Evolutionary conservation across 2,113 vertebrate genomes (phyloP).

Genomic region (Mionectes macconnelli): DNA sequence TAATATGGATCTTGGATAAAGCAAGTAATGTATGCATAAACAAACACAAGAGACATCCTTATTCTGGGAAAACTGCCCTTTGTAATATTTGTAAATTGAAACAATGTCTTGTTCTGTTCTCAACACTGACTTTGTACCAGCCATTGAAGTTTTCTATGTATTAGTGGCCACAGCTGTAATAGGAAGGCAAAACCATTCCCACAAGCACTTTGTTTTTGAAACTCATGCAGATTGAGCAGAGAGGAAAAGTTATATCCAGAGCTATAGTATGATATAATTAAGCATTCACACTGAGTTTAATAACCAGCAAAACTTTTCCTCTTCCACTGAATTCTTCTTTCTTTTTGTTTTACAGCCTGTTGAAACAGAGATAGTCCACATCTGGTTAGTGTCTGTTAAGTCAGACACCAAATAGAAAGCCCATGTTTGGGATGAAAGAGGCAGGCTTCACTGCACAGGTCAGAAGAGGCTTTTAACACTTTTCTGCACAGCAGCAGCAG

Average conservation of each 20-base stretch:
- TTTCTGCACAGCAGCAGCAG: not conserved
- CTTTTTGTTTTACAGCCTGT: conserved; percentile 49
- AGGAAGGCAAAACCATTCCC: not conserved
- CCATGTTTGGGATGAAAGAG: conserved; percentile 28
- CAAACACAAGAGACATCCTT: not conserved
- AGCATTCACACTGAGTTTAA: not conserved
- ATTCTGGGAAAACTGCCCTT: not conserved
- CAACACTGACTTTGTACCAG: not conserved
- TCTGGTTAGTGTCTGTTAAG: conserved; percentile 42
- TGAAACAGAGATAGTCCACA: conserved; percentile 35
- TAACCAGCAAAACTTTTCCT: conserved; percentile 2
- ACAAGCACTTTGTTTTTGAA: not conserved
- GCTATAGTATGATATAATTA: not conserved
- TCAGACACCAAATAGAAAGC: conserved; percentile 13
- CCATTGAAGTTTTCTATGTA: not conserved
- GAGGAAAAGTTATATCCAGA: not conserved
- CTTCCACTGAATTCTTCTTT: conserved; percentile 1
- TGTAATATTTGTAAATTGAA: not conserved
- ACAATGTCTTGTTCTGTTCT: not conserved
- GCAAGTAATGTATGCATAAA: not conserved
- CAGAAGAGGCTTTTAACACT: not conserved
- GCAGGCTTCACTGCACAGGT: not conserved
- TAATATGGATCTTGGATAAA: not conserved
- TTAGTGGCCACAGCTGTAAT: not conserved
- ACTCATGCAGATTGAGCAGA: not conserved